Conservation (phyloP, 1,140 invertebrate species). For the Antheraea mylitta region DNA sequence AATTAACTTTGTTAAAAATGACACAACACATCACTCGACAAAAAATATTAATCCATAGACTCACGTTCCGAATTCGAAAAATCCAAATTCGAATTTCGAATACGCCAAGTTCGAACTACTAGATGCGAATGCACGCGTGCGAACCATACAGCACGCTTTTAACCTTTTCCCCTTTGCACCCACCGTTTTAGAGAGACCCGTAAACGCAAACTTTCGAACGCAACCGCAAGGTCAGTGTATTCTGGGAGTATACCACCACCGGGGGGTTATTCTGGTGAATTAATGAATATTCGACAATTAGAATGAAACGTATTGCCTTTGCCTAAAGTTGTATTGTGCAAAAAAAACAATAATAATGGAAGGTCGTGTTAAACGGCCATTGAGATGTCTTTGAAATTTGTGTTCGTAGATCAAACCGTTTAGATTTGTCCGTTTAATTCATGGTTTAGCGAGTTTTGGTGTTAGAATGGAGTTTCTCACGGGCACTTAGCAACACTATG, state of each 20-base stretch:
- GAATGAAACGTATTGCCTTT: slow-evolving; percentile 20
- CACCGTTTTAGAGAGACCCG: slow-evolving; percentile 49
- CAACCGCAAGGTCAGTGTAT: slow-evolving; percentile 36
- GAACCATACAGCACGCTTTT: slow-evolving; percentile 62
- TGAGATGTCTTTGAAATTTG: slow-evolving; percentile 30
- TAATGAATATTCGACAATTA: slow-evolving; percentile 51
- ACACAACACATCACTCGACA: slow-evolving; percentile 26
- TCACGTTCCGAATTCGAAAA: slow-evolving; percentile 28
- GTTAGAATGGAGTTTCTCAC: background rate
- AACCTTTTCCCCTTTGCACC: slow-evolving; percentile 48
- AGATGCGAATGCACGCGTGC: slow-evolving; percentile 58
- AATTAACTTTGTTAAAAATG: slow-evolving; percentile 13
- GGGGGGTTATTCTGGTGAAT: slow-evolving; percentile 39
- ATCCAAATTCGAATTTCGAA: slow-evolving; percentile 31
- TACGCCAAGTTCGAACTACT: slow-evolving; percentile 29
- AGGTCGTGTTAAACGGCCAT: slow-evolving; percentile 25
- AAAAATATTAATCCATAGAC: slow-evolving; percentile 15
- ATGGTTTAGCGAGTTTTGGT: background rate
- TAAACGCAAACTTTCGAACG: slow-evolving; percentile 33
- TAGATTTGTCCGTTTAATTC: background rate
- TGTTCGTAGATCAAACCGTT: slow-evolving; percentile 9
- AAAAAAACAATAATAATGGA: slow-evolving; percentile 26
- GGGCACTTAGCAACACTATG: background rate
- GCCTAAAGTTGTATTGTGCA: slow-evolving; percentile 29
- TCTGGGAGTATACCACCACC: slow-evolving; percentile 31